These are phyloP conservation scores for Hyles euphorbiae DNA, from an alignment of 1,140 invertebrate species.

Conservation along the genomic window DNA sequence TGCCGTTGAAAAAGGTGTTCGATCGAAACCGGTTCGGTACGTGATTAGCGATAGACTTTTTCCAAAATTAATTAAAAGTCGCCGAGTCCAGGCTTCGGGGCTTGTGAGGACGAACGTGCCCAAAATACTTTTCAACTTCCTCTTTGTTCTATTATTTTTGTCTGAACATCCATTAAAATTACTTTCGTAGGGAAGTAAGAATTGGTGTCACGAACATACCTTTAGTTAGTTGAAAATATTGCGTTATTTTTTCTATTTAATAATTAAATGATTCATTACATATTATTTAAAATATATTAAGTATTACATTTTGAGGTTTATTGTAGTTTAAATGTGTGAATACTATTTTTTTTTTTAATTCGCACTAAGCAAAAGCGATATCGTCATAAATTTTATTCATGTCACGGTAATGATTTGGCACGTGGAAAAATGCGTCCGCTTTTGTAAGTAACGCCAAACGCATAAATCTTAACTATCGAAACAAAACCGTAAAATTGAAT, in stretches of 20 bases:
- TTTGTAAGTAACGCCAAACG: no score
- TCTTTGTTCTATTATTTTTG: constrained; percentile 44
- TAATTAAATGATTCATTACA: neutral
- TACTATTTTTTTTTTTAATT: no score
- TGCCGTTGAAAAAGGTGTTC: constrained; percentile 1
- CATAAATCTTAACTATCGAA: no score
- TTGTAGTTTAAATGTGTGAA: no score
- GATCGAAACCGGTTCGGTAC: constrained; percentile 10
- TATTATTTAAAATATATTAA: no score
- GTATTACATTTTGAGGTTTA: no score
- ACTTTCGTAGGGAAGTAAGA: neutral
- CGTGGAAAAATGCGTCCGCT: no score
- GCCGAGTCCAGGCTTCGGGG: constrained; percentile 18
- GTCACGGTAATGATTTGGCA: no score
- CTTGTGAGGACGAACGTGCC: constrained; percentile 48
- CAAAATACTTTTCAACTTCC: constrained; percentile 54
- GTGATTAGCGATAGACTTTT: constrained; percentile 37
- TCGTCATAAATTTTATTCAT: no score
- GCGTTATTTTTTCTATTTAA: neutral
- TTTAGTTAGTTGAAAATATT: neutral
- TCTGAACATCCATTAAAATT: constrained; percentile 24
- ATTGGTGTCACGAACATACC: neutral
- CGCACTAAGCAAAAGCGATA: no score
- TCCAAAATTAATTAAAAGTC: constrained; percentile 62
- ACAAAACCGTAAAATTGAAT: no score